Evolutionary conservation across 2,113 vertebrate species (phyloP).

Genomic region (Bombycilla garrulus): DNA sequence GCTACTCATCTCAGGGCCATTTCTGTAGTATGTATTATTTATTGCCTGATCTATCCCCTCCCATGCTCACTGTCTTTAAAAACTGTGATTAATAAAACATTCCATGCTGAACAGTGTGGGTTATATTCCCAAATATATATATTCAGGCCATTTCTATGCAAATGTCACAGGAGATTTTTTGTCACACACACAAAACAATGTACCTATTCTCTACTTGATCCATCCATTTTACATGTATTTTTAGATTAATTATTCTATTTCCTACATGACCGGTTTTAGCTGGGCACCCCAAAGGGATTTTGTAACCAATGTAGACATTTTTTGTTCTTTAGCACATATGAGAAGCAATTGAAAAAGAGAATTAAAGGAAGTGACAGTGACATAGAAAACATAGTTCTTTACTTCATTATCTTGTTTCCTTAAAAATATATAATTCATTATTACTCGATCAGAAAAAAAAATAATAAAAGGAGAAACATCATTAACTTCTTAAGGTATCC

Average conservation of each 20-base stretch:
- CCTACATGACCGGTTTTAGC: constrained; percentile 28
- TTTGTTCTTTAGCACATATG: background rate
- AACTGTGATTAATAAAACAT: constrained; percentile 80
- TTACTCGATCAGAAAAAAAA: background rate
- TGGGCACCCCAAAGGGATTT: constrained; percentile 22
- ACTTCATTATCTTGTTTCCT: background rate
- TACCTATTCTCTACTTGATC: constrained; percentile 20
- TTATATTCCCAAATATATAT: constrained; percentile 65
- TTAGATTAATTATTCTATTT: constrained; percentile 55
- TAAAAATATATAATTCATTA: constrained; percentile 48
- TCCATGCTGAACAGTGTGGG: constrained; percentile 57
- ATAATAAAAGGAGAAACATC: background rate
- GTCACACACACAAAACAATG: background rate
- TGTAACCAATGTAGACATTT: background rate
- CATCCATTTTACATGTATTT: constrained; percentile 30
- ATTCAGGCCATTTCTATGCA: constrained; percentile 60
- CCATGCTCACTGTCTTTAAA: constrained; percentile 73
- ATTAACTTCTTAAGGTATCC: background rate
- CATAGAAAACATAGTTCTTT: background rate
- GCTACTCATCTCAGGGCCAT: constrained; percentile 73
- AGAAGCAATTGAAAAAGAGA: constrained; percentile 8
- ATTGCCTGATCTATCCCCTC: constrained; percentile 70
- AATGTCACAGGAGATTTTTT: constrained; percentile 38
- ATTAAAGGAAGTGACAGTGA: constrained; percentile 19
- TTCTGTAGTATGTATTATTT: constrained; percentile 79